phyloP scores from a whole-genome alignment of 1,140 invertebrate genomes.

The Araneus ventricosus region DNA sequence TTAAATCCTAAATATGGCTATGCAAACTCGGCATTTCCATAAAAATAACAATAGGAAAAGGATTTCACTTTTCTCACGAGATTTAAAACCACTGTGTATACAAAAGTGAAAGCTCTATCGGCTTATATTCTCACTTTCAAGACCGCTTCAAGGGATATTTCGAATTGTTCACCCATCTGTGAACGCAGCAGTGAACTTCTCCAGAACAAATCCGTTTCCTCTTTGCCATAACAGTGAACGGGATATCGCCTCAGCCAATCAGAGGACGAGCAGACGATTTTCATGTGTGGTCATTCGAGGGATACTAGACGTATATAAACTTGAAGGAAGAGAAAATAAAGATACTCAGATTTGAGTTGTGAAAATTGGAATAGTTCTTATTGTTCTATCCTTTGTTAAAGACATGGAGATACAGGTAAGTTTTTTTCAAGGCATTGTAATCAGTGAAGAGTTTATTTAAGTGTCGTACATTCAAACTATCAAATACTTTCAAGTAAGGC shows the following conservation, averaged over 20 bases:
- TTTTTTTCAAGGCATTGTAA: not conserved
- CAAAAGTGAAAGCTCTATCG: not conserved
- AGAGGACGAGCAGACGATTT: not conserved
- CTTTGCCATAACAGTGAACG: not conserved
- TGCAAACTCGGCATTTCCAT: not conserved
- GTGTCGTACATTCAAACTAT: not conserved
- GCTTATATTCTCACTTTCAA: not conserved
- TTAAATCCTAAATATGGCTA: no score
- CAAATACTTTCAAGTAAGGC: not conserved
- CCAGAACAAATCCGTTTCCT: constrained; percentile 2
- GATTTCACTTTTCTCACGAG: not conserved
- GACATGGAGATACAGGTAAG: no score
- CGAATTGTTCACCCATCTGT: not conserved
- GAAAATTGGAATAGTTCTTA: not conserved
- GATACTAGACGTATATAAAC: constrained; percentile 20
- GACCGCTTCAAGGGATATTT: not conserved
- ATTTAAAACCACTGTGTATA: not conserved
- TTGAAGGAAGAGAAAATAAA: not conserved
- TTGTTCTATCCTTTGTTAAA: no score
- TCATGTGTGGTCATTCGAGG: not conserved
- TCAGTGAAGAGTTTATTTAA: not conserved
- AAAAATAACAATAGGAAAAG: not conserved
- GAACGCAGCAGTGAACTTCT: constrained; percentile 27
- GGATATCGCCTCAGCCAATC: not conserved
- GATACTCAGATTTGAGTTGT: not conserved